Base-by-base conservation (phyloP, 2,888 invertebrate genomes). In the Metacarcinus magister region DNA sequence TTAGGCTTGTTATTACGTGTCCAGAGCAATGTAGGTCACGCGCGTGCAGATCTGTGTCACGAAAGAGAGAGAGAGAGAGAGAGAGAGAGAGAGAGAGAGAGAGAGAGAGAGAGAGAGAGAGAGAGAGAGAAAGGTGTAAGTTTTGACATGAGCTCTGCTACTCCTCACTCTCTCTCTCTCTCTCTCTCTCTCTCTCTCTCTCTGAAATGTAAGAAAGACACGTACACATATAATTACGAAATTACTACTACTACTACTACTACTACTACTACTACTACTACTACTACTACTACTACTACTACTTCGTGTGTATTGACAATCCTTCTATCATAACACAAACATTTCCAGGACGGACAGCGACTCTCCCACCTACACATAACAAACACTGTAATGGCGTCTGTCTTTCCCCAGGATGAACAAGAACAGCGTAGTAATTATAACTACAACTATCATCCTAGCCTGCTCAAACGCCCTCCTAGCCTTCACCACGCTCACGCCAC, bases 251-350 rank as follows among this genome's bases (percentile, higher is more conserved):
- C 28, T 93, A 93, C 43, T 75, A 75, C 93, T 75, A 93, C 75
- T 93, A 93, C 93, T 93, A 75, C 44, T 75, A 54, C 93, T 75
- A 93, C 75, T 93, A 93, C 93, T 93, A 75, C 39, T 93, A 93
- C 75, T 93, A 93, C 43, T 93, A 93, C 75, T 75, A 93, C 43
- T 93, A 93, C 75, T 93, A 67, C 75, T 43, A 43, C 39, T 93
- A 28, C 60, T 92, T 39, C 39, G 39, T 39, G 39, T 39, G 39
- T 39, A 39, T 39, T 39, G 39, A 39, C n/a, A 39, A 39, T 39
- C 39, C 0, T 39, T 39, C 39, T 39, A 39, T 39, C 54, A 54
- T 54, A 54, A 54, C 54, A 54, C 54, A 19, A 13, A 54, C 54
- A 54, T 2, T 54, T 54, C 54, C 16, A 54, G 54, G 54, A 54